These are phyloP conservation scores for Lerista edwardsae DNA, from an alignment of 2,797 vertebrate species.

Conservation along the genomic window DNA sequence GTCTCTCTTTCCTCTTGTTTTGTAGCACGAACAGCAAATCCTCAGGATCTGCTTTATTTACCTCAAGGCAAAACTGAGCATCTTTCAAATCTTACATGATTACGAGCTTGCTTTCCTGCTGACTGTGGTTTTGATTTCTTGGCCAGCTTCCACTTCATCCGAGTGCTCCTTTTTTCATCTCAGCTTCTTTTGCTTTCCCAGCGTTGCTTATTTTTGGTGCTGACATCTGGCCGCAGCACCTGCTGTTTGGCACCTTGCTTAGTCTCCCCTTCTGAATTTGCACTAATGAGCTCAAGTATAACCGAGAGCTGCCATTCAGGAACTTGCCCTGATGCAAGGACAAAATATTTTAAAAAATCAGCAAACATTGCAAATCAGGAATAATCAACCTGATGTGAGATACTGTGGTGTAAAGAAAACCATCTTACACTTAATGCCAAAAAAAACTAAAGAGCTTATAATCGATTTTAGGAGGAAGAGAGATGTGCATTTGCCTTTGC, in stretches of 20 bases:
- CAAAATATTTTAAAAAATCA: background rate
- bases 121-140: background rate
- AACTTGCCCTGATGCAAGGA: accelerated
- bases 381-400: background rate
- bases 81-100: background rate
- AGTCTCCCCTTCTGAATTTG: background rate
- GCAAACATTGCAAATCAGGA: background rate
- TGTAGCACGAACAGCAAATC: background rate
- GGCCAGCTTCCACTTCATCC: background rate
- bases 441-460: too few relatives aligned
- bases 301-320: background rate
- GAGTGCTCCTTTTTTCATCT: background rate
- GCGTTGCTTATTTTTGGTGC: background rate
- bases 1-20: background rate
- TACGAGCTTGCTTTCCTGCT: accelerated
- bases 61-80: background rate
- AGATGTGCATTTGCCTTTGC: too few relatives aligned
- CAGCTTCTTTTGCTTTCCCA: background rate
- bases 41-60: background rate
- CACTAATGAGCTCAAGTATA: background rate
- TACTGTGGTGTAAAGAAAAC: too few relatives aligned
- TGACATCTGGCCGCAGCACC: background rate
- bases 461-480: too few relatives aligned
- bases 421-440: too few relatives aligned
- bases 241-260: background rate